A percentile compares a stretch with the other conserved stretches of the same genome.
phyloP scores from a whole-genome alignment of 2,888 invertebrate species.

The Callinectes sapidus region DNA sequence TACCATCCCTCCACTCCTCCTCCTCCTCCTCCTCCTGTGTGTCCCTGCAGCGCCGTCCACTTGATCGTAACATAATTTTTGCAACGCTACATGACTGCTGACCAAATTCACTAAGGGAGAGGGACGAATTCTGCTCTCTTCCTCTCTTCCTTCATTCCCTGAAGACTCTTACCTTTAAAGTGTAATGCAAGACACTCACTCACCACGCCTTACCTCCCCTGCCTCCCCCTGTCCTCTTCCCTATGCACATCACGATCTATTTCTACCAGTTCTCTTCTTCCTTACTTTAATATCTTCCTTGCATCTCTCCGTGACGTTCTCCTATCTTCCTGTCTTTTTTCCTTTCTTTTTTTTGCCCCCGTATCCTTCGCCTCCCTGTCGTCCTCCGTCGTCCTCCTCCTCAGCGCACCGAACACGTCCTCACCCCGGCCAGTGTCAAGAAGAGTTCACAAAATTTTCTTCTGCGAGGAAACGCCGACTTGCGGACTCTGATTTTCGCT shows the following conservation, averaged over 20 bases:
- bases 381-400: neutral
- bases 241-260: neutral
- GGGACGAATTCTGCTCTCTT: neutral
- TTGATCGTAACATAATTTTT: constrained; percentile 16
- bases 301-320: neutral
- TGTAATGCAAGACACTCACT: neutral
- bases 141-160: neutral
- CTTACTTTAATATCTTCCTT: neutral
- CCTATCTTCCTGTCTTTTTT: neutral
- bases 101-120: constrained; percentile 6
- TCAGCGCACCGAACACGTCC: constrained; percentile 6
- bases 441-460: neutral
- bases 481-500: neutral
- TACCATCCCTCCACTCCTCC: neutral
- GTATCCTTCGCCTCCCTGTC: neutral
- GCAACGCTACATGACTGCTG: neutral
- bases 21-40: neutral
- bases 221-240: neutral
- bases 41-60: neutral
- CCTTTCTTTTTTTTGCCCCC: neutral
- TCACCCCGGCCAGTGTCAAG: neutral
- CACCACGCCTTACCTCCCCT: neutral
- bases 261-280: neutral
- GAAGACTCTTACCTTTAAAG: neutral
- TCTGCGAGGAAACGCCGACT: neutral